phyloP scores from a whole-genome alignment of 1,140 invertebrate genomes.

The Drosophila parvula region DNA sequence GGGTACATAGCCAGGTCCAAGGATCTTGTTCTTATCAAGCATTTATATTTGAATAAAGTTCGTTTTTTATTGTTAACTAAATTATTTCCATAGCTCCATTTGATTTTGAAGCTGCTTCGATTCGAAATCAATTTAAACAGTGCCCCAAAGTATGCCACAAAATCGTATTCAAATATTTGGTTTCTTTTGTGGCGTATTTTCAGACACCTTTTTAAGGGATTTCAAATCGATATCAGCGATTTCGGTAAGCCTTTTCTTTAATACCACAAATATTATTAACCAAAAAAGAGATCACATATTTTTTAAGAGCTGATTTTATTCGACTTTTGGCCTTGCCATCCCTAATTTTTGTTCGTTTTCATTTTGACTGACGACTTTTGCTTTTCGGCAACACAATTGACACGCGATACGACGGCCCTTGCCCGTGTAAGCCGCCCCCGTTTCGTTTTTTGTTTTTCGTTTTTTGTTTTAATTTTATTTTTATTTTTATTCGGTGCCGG shows the following conservation, averaged over 20 bases:
- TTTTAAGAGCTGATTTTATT: slow-evolving; percentile 11
- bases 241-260: too few species aligned
- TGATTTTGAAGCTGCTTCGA: too few species aligned
- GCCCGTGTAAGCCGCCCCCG: neutral
- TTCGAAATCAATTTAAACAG: too few species aligned
- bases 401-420: slow-evolving; percentile 66
- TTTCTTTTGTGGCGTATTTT: too few species aligned
- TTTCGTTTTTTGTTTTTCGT: slow-evolving; percentile 10
- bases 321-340: neutral
- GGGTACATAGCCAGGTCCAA: neutral
- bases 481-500: slow-evolving; percentile 22
- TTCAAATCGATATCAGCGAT: neutral
- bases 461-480: slow-evolving; percentile 28
- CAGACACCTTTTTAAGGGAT: neutral
- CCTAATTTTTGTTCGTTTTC: slow-evolving; percentile 36
- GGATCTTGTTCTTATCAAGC: neutral
- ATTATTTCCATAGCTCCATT: too few species aligned
- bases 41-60: too few species aligned
- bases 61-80: too few species aligned
- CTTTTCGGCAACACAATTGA: slow-evolving; percentile 73
- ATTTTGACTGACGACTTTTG: slow-evolving; percentile 66
- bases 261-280: too few species aligned
- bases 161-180: too few species aligned
- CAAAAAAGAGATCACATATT: neutral
- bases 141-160: too few species aligned